Base-by-base conservation (phyloP, 1,140 invertebrate species). In the Musca domestica region DNA sequence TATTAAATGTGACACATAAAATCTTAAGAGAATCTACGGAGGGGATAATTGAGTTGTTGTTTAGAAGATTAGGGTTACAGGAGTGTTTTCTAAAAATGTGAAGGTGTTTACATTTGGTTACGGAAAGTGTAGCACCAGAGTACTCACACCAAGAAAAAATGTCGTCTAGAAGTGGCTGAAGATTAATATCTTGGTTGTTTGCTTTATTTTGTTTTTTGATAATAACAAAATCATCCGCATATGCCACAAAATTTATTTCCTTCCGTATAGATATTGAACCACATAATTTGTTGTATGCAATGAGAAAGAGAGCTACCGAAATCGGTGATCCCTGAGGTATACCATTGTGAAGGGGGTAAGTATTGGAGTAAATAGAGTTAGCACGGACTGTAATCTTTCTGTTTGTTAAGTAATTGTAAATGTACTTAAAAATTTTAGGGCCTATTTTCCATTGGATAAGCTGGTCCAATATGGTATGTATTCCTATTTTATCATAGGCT, bases 151-250 rank as follows among this genome's bases (percentile, higher is more conserved):
- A 72, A 46, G 54, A 34, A n/a, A 17, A 1, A 30, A 69, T 69
- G 10, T 67, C 67, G 9, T 19, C n/a, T 12, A 68, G 19, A 14
- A 72, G 66, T 3, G 46, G 52, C 12, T 67, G 46, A 12, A 71
- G n/a, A 23, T 64, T 67, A 49, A 69, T 67, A 25, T 63, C 64
- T 14, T 49, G 19, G 10, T 69, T 67, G 68, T 70, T 69, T 15
- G 10, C 48, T 66, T 58, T 54, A 17, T 64, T 63, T 23, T 48
- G 52, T 17, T 71, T 69, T 20, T 66, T 46, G 7, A 69, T 27
- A 4, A 71, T 17, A 19, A 61, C 14, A 34, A 65, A 69, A 25
- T 69, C 71, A 22, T 71, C 71, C 5, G 71, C 71, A 66, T 69
- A 71, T 12, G 48, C 48, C 14, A 54, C 41, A n/a, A 67, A 52